phyloP scores from a whole-genome alignment of 2,888 invertebrate species.

The Gymnocheta viridis region DNA sequence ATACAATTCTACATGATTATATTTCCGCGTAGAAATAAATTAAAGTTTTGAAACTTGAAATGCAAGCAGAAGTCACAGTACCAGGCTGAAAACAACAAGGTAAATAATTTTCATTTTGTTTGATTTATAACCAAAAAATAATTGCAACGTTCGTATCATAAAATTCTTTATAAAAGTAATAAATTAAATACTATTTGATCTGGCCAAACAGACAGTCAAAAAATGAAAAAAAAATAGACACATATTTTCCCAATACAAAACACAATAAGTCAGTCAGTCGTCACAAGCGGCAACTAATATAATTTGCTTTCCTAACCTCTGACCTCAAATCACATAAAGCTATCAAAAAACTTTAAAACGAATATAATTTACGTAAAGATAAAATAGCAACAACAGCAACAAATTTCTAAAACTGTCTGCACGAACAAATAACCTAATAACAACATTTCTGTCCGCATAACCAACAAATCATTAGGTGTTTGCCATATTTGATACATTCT shows the following conservation, averaged over 20 bases:
- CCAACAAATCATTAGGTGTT: slow-evolving; percentile 62
- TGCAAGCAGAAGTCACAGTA: no score
- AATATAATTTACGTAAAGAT: slow-evolving; percentile 51
- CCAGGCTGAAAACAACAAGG: neutral
- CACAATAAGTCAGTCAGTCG: neutral
- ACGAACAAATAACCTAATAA: slow-evolving; percentile 64
- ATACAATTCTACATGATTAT: no score
- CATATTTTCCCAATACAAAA: neutral
- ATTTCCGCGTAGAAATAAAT: no score
- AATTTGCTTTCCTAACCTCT: slow-evolving; percentile 62
- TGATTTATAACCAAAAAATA: slow-evolving; percentile 19
- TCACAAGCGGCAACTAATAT: slow-evolving; percentile 12
- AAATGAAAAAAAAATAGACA: neutral
- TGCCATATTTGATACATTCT: slow-evolving; percentile 3
- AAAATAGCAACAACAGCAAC: neutral
- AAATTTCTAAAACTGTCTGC: slow-evolving; percentile 39
- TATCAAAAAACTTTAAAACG: slow-evolving; percentile 58
- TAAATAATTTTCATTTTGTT: neutral
- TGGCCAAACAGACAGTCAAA: neutral
- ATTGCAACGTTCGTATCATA: slow-evolving; percentile 20
- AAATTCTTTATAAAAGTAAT: neutral
- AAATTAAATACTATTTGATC: slow-evolving; percentile 8
- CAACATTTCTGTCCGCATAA: slow-evolving; percentile 62
- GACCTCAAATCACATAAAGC: slow-evolving; percentile 68
- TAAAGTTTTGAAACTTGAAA: no score